Base-by-base conservation (phyloP, 2,113 vertebrate species). In the Polyodon spathula region DNA sequence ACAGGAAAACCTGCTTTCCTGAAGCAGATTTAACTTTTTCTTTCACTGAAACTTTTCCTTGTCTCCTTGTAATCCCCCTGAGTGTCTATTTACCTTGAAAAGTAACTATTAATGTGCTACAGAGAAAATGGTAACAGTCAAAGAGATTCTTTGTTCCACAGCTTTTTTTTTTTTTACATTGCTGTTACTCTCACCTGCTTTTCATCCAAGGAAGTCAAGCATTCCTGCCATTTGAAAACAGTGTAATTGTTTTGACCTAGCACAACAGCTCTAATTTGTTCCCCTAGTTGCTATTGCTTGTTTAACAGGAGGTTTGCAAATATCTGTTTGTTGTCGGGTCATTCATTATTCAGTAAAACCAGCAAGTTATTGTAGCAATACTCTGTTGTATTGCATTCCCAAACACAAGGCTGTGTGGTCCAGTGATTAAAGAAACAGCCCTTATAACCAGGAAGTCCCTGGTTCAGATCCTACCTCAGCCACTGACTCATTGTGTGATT, bases 21-120 rank as follows among this genome's bases (percentile, higher is more conserved):
- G 55, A 27, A 27, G 61, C 61, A 78, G 66, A 73, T 69, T 63
- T 67, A 43, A 68, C 62, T 6, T 70, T 83, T 82, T 81, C 73
- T 75, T 78, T 76, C 65, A 83, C 62, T 75, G 61, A 77, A 77
- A 74, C 64, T 66, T 65, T 68, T 42, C 63, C 75, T 78, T 64
- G 50, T 7, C 37, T 38, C 57, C 53, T 57, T 62, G 61, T 62
- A 64, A 77, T 75, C 27, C 73, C 38, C 37, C 64, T 52, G 56
- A 71, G 68, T 56, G 61, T 67, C 66, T 64, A 3, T 63, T 60
- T 72, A 17, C 46, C 8, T 15, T 50, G 51, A 48, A 37, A 37
- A 50, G 37, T 37, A 62, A 62, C 58, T 61, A 50, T 61, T 40
- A 48, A 56, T 50, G 64, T 56, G 64, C 52, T 61, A 40, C 39